Evolutionary conservation across 2,797 vertebrate genomes (phyloP), one percentile per base, ranked within the genome.

Genomic region (Chiropotes sagulatus): DNA sequence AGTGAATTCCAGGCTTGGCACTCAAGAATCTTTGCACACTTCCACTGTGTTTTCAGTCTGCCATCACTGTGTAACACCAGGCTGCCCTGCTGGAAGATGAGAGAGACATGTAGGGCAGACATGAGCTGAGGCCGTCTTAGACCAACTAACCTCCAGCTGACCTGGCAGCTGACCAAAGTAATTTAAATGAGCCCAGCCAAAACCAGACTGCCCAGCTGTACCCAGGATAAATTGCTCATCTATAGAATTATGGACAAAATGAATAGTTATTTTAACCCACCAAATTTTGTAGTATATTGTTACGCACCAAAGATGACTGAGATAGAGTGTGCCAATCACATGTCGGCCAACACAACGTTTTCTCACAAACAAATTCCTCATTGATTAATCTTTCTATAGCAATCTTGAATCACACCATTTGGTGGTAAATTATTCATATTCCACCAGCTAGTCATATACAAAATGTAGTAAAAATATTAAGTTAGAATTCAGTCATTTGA

Each of bases 401-500:
- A 97, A 76, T 92, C 14, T 11, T 72, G 39, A 93, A 72, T 30
- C 13, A 19, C 26, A 36, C 3, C 10, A 87, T 76, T 93, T 73
- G 26, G 41, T 54, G 41, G 48, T 72, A 70, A 79, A 30, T 75
- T 54, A 83, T 85, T 92, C 57, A 57, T 78, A 41, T 57, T 76
- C 39, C 61, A 82, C 33, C 80, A 58, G 48, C n/a, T 81, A 64
- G 50, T 75, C n/a, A 84, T 26, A 81, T 46, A n/a, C 0, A 52
- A 9, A 83, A 14, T 57, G 24, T 36, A 90, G 50, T 90, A 92
- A 90, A 96, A 84, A n/a, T 87, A 90, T 54, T 93, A 87, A 73
- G 6, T 48, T 95, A 88, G 20, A 75, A 44, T 88, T 30, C 2
- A 64, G 26, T 88, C 44, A 78, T 39, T 90, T 75, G 44, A 92